These are phyloP conservation scores for Netelia inedita DNA, from an alignment of 2,888 invertebrate genomes.

Conservation along the genomic window DNA sequence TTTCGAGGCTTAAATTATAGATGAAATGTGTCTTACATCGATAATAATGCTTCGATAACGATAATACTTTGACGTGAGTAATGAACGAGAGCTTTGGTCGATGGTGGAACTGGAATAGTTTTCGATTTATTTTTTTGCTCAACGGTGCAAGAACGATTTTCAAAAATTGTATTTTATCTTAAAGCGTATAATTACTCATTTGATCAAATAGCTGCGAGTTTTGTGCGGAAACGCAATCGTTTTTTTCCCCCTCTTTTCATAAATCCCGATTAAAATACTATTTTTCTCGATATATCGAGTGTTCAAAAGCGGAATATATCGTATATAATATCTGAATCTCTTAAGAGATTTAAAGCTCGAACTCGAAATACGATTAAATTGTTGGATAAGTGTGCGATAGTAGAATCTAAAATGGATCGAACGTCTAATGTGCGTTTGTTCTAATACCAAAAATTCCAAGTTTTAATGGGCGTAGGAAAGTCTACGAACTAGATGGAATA, in stretches of 20 bases:
- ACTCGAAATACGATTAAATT: slow-evolving; percentile 16
- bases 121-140: slow-evolving; percentile 15
- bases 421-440: slow-evolving; percentile 4
- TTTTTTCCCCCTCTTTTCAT: background rate
- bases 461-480: slow-evolving; percentile 1
- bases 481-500: background rate
- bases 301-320: slow-evolving; percentile 49
- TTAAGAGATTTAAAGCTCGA: slow-evolving; percentile 43
- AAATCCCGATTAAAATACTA: slow-evolving; percentile 41
- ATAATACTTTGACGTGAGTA: slow-evolving; percentile 30
- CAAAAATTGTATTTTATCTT: background rate
- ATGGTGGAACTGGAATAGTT: slow-evolving; percentile 35
- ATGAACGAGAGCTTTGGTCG: slow-evolving; percentile 12
- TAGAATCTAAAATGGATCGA: slow-evolving; percentile 31
- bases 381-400: slow-evolving; percentile 34
- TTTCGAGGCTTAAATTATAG: slow-evolving; percentile 46
- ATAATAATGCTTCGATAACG: slow-evolving; percentile 58
- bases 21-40: slow-evolving; percentile 23
- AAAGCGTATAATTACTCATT: background rate
- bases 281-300: slow-evolving; percentile 25
- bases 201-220: slow-evolving; percentile 1
- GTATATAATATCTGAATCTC: slow-evolving; percentile 43
- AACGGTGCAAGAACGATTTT: background rate
- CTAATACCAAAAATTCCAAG: slow-evolving; percentile 11
- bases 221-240: background rate